Percentiles rank a stretch among this genome's conserved stretches.
Evolutionary conservation across 2,888 invertebrate species (phyloP).

Genomic region (Sussaba pulchella): DNA sequence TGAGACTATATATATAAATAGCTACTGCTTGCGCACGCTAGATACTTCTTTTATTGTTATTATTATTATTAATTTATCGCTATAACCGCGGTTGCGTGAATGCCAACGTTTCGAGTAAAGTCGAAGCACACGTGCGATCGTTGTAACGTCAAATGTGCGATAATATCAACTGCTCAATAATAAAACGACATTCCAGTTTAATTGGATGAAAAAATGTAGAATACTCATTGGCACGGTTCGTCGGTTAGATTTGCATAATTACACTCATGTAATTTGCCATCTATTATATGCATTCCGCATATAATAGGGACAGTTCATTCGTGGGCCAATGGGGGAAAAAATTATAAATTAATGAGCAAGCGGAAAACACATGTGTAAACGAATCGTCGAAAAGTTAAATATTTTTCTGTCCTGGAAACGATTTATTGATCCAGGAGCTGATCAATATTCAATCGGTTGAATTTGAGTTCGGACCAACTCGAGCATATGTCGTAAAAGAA

Average conservation of each 20-base stretch:
- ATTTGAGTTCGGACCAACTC: too few relatives aligned
- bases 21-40: conserved; percentile 1
- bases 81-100: conserved; percentile 35
- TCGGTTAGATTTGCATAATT: neutral
- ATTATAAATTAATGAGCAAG: too few relatives aligned
- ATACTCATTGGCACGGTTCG: neutral
- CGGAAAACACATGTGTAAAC: too few relatives aligned
- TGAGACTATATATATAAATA: conserved; percentile 6
- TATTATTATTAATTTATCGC: conserved; percentile 40
- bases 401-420: too few relatives aligned
- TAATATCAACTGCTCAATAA: neutral
- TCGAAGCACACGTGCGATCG: conserved; percentile 6
- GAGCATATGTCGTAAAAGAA: too few relatives aligned
- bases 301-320: too few relatives aligned
- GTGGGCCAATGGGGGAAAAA: too few relatives aligned
- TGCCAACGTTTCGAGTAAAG: conserved; percentile 1
- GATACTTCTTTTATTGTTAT: conserved; percentile 34
- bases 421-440: too few relatives aligned
- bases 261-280: too few relatives aligned
- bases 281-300: too few relatives aligned
- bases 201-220: neutral
- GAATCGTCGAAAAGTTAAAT: too few relatives aligned
- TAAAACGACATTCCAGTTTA: neutral
- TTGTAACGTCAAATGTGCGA: conserved; percentile 3
- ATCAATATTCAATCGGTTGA: too few relatives aligned